A percentile compares a stretch with the other conserved stretches of the same genome.
Conservation (phyloP, 1,140 invertebrate genomes). For the Phymastichus coffea region DNA sequence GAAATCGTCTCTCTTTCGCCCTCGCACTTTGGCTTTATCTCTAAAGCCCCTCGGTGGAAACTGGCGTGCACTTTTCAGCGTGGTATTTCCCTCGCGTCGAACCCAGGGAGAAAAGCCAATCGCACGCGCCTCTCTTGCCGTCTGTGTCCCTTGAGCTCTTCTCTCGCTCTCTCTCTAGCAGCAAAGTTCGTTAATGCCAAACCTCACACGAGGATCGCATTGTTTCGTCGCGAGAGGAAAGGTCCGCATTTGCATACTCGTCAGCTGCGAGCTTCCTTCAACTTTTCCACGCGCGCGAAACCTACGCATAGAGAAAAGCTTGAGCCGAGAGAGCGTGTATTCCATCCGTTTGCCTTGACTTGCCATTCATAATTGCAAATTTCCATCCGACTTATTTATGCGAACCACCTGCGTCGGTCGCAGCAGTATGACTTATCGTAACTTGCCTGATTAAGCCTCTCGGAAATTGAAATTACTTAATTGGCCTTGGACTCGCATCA, state of each 20-base stretch:
- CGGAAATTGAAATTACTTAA: conserved; percentile 26
- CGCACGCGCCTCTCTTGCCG: neutral
- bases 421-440: neutral
- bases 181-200: conserved; percentile 40
- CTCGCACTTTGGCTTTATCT: neutral
- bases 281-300: conserved; percentile 25
- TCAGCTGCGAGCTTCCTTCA: conserved; percentile 56
- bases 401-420: conserved; percentile 1
- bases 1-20: neutral
- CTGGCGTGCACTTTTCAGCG: too few species aligned
- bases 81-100: neutral
- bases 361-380: conserved; percentile 61
- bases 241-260: conserved; percentile 56
- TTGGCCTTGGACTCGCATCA: neutral
- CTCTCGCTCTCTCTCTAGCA: neutral
- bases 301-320: conserved; percentile 32
- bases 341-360: conserved; percentile 8
- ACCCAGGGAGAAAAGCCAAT: conserved; percentile 10
- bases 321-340: conserved; percentile 40
- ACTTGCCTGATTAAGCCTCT: conserved; percentile 20
- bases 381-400: conserved; percentile 57
- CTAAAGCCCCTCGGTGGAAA: too few species aligned
- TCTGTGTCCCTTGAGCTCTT: too few species aligned
- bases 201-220: conserved; percentile 43
- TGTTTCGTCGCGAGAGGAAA: conserved; percentile 38